phyloP scores from a whole-genome alignment of 2,113 vertebrate genomes.

The Bagarius yarrelli region DNA sequence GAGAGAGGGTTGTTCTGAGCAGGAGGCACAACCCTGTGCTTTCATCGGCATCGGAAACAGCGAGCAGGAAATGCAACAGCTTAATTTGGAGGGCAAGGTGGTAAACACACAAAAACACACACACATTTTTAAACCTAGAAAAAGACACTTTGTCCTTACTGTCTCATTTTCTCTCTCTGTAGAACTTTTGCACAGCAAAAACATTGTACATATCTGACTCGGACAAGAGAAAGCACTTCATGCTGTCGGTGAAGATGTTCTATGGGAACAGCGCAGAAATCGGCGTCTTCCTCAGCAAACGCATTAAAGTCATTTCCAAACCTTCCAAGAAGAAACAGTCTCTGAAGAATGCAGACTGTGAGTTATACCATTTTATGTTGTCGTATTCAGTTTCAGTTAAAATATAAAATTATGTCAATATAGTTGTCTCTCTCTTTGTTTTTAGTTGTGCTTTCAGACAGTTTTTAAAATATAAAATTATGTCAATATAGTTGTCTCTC shows the following conservation, averaged over 20 bases:
- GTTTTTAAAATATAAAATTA: not conserved
- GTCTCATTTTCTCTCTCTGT: constrained; percentile 49
- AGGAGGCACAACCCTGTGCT: constrained; percentile 92
- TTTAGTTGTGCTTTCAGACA: too few species aligned
- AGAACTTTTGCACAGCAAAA: constrained; percentile 98
- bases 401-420: too few species aligned
- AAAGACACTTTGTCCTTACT: not conserved
- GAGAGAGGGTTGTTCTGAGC: constrained; percentile 89
- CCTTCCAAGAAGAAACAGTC: constrained; percentile 98
- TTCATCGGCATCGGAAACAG: constrained; percentile 98
- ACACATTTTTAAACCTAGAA: not conserved
- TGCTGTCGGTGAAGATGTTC: constrained; percentile 97
- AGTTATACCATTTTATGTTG: constrained; percentile 59
- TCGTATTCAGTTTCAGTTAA: not conserved
- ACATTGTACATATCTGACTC: constrained; percentile 96
- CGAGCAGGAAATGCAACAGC: constrained; percentile 97
- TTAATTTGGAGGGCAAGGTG: constrained; percentile 97
- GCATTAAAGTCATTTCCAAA: constrained; percentile 98
- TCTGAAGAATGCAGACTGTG: constrained; percentile 94
- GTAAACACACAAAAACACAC: not conserved
- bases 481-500: too few species aligned
- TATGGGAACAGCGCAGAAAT: constrained; percentile 94
- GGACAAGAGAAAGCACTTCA: constrained; percentile 98
- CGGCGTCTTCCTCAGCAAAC: constrained; percentile 93
- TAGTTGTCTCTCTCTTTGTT: too few species aligned